Conservation (phyloP, 1,140 invertebrate genomes). For the Papilio aristodemus region DNA sequence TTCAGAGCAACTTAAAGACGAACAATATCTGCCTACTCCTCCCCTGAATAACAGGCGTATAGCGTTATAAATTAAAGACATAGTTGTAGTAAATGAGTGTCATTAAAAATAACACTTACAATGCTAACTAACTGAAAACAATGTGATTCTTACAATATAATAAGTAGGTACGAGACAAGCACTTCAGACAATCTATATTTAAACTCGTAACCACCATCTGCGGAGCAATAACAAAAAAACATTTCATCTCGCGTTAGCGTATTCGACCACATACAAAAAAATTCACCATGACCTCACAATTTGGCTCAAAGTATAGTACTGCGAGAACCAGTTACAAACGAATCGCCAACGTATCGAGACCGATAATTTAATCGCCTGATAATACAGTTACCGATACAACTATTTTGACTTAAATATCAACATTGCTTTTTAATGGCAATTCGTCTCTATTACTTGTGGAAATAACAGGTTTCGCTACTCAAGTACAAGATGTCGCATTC, state of each 20-base stretch:
- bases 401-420: constrained; percentile 54
- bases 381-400: constrained; percentile 60
- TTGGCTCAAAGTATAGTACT: constrained; percentile 42
- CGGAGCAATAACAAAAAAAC: constrained; percentile 62
- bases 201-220: constrained; percentile 46
- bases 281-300: constrained; percentile 41
- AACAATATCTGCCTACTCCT: too few species aligned
- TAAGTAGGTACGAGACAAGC: neutral
- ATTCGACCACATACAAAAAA: constrained; percentile 42
- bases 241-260: constrained; percentile 61
- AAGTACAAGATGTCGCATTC: constrained; percentile 4
- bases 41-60: too few species aligned
- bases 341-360: constrained; percentile 38
- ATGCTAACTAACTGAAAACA: too few species aligned
- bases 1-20: neutral
- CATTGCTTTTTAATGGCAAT: constrained; percentile 16
- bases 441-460: neutral
- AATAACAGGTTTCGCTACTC: neutral
- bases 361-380: constrained; percentile 54
- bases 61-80: too few species aligned
- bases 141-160: neutral
- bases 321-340: constrained; percentile 42
- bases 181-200: neutral
- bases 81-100: neutral
- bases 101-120: too few species aligned